These are phyloP conservation scores for Muscidifurax raptorellus DNA, from an alignment of 1,140 invertebrate genomes.

Conservation along the genomic window DNA sequence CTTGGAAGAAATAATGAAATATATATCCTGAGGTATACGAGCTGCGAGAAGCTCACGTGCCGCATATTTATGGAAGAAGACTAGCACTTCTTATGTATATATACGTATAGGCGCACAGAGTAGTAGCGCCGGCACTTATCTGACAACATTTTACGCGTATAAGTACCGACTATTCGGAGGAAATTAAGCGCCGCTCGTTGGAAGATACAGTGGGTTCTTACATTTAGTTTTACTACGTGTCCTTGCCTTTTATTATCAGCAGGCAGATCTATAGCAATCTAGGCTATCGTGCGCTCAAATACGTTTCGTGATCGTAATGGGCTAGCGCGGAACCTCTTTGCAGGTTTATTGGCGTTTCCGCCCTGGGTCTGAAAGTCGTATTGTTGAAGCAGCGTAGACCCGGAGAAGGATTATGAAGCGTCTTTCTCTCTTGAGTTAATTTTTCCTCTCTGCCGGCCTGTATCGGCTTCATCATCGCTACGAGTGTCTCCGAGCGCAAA, in stretches of 20 bases:
- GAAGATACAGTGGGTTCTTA: conserved; percentile 37
- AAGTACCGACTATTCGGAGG: conserved; percentile 25
- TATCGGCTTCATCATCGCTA: not conserved
- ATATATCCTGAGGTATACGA: not conserved
- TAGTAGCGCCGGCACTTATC: not conserved
- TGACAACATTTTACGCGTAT: conserved; percentile 27
- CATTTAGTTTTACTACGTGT: conserved; percentile 48
- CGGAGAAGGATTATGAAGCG: conserved; percentile 37
- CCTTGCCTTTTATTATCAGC: conserved; percentile 50
- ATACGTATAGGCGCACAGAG: not conserved
- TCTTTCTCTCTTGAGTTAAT: not conserved
- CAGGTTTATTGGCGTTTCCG: conserved; percentile 45
- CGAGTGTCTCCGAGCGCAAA: not conserved
- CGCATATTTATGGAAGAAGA: not conserved
- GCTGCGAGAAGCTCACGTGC: not conserved
- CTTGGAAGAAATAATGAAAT: not conserved
- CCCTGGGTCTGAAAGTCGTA: conserved; percentile 9
- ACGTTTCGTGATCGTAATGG: conserved; percentile 49
- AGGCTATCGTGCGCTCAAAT: conserved; percentile 38
- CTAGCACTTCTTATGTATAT: conserved; percentile 22
- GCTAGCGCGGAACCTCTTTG: conserved; percentile 20
- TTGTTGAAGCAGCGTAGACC: conserved; percentile 7
- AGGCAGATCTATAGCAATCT: conserved; percentile 45
- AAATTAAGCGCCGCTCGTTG: conserved; percentile 42
- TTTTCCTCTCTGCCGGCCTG: not conserved